These are phyloP conservation scores for Drosophila arawakana DNA, from an alignment of 1,140 invertebrate species.

Conservation along the genomic window DNA sequence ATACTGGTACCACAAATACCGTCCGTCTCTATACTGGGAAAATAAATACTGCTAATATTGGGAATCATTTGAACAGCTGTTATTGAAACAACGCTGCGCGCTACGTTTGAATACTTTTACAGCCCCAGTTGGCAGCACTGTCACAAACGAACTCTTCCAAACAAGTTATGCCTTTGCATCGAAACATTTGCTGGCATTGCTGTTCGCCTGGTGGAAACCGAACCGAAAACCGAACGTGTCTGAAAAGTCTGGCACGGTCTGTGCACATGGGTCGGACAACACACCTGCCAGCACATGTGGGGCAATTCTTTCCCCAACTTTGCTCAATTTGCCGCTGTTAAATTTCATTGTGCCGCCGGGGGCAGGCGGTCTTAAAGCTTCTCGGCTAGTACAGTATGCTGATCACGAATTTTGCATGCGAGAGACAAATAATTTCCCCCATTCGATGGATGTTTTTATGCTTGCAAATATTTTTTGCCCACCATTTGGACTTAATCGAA, in stretches of 20 bases:
- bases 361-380: slow-evolving; percentile 13
- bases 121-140: slow-evolving; percentile 4
- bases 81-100: no score
- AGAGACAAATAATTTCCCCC: slow-evolving; percentile 22
- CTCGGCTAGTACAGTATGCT: slow-evolving; percentile 18
- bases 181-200: slow-evolving; percentile 11
- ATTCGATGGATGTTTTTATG: neutral
- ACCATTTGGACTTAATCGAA: slow-evolving; percentile 1
- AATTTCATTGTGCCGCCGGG: slow-evolving; percentile 1
- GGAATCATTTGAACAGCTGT: no score
- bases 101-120: no score
- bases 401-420: slow-evolving; percentile 25
- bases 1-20: no score
- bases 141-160: neutral
- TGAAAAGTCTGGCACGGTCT: slow-evolving; percentile 78
- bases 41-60: no score
- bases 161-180: neutral
- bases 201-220: slow-evolving; percentile 71
- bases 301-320: slow-evolving; percentile 67
- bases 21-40: no score
- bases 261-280: slow-evolving; percentile 65
- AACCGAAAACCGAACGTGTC: slow-evolving; percentile 82
- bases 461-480: slow-evolving; percentile 4
- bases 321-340: slow-evolving; percentile 45
- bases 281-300: slow-evolving; percentile 47